These are phyloP conservation scores for Laterallus jamaicensis DNA, from an alignment of 2,113 vertebrate genomes.

Conservation along the genomic window DNA sequence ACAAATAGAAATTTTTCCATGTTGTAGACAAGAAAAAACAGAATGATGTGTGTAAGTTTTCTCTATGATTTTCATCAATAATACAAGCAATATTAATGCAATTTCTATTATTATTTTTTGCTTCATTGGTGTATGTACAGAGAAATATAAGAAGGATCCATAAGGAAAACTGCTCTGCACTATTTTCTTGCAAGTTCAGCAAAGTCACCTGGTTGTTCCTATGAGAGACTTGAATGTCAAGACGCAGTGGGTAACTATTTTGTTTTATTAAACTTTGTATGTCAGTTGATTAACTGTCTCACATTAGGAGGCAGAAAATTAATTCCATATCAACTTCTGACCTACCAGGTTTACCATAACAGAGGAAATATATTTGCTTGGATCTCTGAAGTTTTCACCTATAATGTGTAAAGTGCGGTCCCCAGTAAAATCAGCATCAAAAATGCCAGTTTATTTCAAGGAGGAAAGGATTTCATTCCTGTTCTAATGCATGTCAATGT, in stretches of 20 bases:
- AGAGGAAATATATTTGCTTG: not conserved
- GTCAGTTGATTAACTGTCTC: not conserved
- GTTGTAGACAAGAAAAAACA: not conserved
- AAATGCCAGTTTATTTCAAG: not conserved
- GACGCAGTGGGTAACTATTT: not conserved
- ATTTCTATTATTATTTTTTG: not conserved
- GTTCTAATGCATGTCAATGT: not conserved
- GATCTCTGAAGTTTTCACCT: not conserved
- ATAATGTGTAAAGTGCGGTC: rapidly evolving
- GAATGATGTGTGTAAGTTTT: not conserved
- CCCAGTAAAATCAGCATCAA: not conserved
- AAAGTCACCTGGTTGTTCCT: not conserved
- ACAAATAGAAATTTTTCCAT: not conserved
- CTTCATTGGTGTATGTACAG: not conserved
- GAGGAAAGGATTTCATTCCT: not conserved
- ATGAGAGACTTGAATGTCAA: not conserved
- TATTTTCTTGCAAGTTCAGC: not conserved
- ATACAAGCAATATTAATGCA: not conserved
- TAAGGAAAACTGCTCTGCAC: not conserved
- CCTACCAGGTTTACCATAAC: not conserved
- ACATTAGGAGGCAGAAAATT: not conserved
- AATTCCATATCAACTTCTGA: not conserved
- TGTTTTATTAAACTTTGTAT: not conserved
- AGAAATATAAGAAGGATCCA: not conserved
- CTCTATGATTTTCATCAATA: not conserved